Evolutionary conservation across 1,140 invertebrate species (phyloP), one percentile per base, ranked within the genome.

Genomic region (Diprion similis): DNA sequence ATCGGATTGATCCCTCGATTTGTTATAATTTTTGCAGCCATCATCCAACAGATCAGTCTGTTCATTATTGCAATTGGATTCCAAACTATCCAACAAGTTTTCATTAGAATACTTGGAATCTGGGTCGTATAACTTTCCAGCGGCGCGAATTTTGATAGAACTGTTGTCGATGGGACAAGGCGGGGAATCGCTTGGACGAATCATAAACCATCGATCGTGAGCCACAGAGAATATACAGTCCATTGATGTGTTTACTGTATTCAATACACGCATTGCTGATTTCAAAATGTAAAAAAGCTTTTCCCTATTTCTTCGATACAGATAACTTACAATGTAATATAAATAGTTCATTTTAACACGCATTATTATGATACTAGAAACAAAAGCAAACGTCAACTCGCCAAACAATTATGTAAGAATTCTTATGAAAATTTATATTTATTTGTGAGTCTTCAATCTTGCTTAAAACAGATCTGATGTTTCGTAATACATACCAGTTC

Each of bases 401-500:
- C 47, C 47, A 70, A 70, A 48, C 45, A 48, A 70, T 17, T 70
- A 18, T 15, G 4, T 3, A 18, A 46, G 24, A 71, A 48, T 46
- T 13, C 10, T 7, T 46, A 8, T 70, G 46, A 18, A 45, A 70
- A 10, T 9, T 71, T 24, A 15, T 6, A 48, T 15, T 71, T 71
- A 46, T 71, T n/a, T 46, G 69, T 2, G 17, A 11, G 46, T 11
- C 1, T 71, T n/a, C 10, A 17, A 47, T 19, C 51, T 9, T 37
- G 13, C 15, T 46, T 13, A 8, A 65, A 70, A 45, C 19, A 66
- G 13, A 46, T 8, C 69, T n/a, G 46, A 70, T 71, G 0, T 77
- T 68, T 71, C 67, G 78, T 76, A n/a, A n/a, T 78, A 80, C 84
- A 86, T 80, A 76, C 88, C 83, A 18, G 86, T 83, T 24, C 85